Base-by-base conservation (phyloP, 2,888 invertebrate genomes). In the Morpho deidamia region DNA sequence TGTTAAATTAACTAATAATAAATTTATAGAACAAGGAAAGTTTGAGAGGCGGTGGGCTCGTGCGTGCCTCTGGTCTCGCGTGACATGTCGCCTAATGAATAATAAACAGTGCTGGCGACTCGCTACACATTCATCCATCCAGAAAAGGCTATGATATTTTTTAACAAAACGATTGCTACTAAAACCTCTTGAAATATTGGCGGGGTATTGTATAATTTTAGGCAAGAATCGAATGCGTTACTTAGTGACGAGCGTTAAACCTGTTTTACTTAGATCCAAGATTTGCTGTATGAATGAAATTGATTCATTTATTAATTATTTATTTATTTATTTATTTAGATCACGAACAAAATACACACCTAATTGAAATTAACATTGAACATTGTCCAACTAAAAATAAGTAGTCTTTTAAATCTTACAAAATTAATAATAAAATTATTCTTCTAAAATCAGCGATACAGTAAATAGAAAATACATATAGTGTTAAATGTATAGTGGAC, bases 11-110 rank as follows among this genome's bases (percentile, higher is more conserved):
- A 46, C 61, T 66, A 70, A 64, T 66, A 68, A 67, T 66, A 69
- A 67, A 72, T 66, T 58, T 59, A 60, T 67, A 59, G 67, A 68
- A 63, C 63, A 65, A 71, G 71, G 66, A 76, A 83, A 80, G 80
- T 81, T 84, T 80, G 74, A 81, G 83, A 79, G 80, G 74, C 80
- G 71, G 73, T 72, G 81, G 71, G 74, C 72, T 73, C 74, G 83
- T 82, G 84, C 85, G 86, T 84, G 85, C 81, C 72, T 71, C 68
- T 69, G 73, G 74, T 75, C 72, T 85, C 79, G 86, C 87, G 86
- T 87, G 87, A 84, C 83, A 78, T 78, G 81, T 78, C 76, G 79
- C 81, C 83, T 85, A 83, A 86, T 86, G 86, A 86, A 86, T 86
- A 87, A 87, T 86, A 84, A 87, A 84, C 85, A 83, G 83, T 74